Evolutionary conservation across 1,140 invertebrate species (phyloP).

Genomic region (Belonocnema kinseyi): DNA sequence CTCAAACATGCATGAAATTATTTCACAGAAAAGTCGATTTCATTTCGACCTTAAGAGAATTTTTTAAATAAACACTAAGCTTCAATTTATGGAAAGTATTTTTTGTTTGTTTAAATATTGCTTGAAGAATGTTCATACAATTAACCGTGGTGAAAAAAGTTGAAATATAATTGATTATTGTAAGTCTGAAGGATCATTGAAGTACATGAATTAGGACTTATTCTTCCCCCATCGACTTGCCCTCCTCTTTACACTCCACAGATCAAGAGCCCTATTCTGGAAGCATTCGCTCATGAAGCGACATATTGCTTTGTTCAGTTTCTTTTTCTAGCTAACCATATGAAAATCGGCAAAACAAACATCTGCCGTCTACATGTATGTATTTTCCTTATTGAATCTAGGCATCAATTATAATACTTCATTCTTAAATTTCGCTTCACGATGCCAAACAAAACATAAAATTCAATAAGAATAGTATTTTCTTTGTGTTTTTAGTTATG

Average conservation of each 20-base stretch:
- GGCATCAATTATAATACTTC: not conserved
- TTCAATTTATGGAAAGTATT: no score
- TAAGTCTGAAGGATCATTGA: constrained; percentile 4
- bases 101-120: no score
- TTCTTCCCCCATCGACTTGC: constrained; percentile 6
- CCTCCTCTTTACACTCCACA: constrained; percentile 15
- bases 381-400: constrained; percentile 1
- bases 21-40: no score
- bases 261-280: constrained; percentile 28
- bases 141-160: not conserved
- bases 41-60: no score
- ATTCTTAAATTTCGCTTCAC: not conserved
- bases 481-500: no score
- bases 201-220: constrained; percentile 18
- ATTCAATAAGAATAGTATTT: no score
- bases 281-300: constrained; percentile 23
- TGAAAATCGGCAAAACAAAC: constrained; percentile 27
- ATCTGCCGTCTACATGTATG: constrained; percentile 1
- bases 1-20: no score
- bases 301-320: constrained; percentile 24
- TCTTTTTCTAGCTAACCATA: constrained; percentile 23
- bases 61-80: no score
- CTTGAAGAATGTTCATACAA: no score
- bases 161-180: not conserved
- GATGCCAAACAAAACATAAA: no score